Conservation (phyloP, 2,797 vertebrate genomes). For the Champsocephalus gunnari region DNA sequence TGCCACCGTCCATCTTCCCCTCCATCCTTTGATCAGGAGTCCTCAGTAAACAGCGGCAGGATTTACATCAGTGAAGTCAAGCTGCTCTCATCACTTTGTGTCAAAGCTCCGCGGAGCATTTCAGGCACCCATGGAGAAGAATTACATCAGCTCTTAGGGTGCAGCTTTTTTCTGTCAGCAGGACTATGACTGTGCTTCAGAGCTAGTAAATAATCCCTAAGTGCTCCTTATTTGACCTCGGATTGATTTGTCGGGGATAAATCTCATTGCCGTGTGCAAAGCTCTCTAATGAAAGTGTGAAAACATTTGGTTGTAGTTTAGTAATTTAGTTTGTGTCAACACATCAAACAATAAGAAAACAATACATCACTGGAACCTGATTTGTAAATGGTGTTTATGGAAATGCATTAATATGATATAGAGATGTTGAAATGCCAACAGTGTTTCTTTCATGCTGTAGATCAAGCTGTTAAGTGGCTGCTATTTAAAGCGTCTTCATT, state of each 20-base stretch:
- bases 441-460: conserved; percentile 20
- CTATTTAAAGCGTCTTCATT: conserved; percentile 43
- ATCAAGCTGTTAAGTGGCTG: conserved; percentile 34
- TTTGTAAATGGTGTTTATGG: conserved; percentile 24
- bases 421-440: conserved; percentile 22
- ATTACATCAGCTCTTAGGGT: conserved; percentile 73
- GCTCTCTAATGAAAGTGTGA: conserved; percentile 60
- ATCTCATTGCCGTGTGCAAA: conserved; percentile 40
- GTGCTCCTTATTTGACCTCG: conserved; percentile 71
- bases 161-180: conserved; percentile 65
- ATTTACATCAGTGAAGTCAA: conserved; percentile 73
- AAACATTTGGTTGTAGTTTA: conserved; percentile 44
- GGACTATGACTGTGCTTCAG: conserved; percentile 54
- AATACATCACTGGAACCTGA: conserved; percentile 37
- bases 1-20: conserved; percentile 34
- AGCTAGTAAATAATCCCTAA: conserved; percentile 72
- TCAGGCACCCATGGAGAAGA: conserved; percentile 64
- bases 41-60: conserved; percentile 68
- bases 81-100: conserved; percentile 73
- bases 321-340: conserved; percentile 39
- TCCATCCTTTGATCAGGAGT: conserved; percentile 68
- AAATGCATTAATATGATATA: conserved; percentile 17
- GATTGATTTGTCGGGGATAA: conserved; percentile 61
- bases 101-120: conserved; percentile 62
- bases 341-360: conserved; percentile 48